These are phyloP conservation scores for Sinocyclocheilus anophthalmus DNA, from an alignment of 2,113 vertebrate genomes.

Conservation along the genomic window DNA sequence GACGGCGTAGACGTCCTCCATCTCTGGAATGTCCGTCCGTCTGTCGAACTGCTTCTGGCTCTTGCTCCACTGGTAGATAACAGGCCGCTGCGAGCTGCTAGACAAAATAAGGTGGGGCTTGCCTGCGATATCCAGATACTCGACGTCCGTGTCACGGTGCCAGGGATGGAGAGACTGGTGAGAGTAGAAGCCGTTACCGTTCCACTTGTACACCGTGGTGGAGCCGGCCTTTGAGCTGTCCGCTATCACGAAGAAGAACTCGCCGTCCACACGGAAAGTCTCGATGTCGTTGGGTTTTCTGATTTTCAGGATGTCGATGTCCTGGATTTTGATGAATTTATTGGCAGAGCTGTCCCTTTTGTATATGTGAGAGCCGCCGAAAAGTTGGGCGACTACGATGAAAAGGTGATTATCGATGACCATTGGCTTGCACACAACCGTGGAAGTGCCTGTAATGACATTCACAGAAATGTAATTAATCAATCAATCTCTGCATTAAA, in stretches of 20 bases:
- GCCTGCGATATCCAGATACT: constrained; percentile 91
- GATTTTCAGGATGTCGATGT: constrained; percentile 98
- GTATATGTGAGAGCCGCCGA: constrained; percentile 98
- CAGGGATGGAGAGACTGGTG: constrained; percentile 96
- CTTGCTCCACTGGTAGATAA: constrained; percentile 97
- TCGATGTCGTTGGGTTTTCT: constrained; percentile 98
- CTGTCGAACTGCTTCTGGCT: constrained; percentile 86
- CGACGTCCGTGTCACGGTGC: constrained; percentile 97
- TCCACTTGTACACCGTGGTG: constrained; percentile 98
- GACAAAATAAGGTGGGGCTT: constrained; percentile 94
- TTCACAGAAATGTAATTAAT: not conserved
- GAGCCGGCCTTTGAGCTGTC: constrained; percentile 98
- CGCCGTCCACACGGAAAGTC: constrained; percentile 89
- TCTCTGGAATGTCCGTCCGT: constrained; percentile 94
- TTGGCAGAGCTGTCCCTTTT: constrained; percentile 92
- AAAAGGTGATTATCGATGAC: constrained; percentile 93
- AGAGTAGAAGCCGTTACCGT: constrained; percentile 98
- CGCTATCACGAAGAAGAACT: constrained; percentile 94
- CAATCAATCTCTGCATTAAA: not conserved
- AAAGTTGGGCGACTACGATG: constrained; percentile 94
- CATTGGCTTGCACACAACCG: constrained; percentile 96
- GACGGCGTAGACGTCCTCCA: constrained; percentile 95
- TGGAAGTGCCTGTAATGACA: constrained; percentile 85
- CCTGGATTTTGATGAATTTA: constrained; percentile 99
- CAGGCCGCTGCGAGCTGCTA: constrained; percentile 96